Conservation (phyloP, 2,797 vertebrate species). For the Sebastolobus altivelis region DNA sequence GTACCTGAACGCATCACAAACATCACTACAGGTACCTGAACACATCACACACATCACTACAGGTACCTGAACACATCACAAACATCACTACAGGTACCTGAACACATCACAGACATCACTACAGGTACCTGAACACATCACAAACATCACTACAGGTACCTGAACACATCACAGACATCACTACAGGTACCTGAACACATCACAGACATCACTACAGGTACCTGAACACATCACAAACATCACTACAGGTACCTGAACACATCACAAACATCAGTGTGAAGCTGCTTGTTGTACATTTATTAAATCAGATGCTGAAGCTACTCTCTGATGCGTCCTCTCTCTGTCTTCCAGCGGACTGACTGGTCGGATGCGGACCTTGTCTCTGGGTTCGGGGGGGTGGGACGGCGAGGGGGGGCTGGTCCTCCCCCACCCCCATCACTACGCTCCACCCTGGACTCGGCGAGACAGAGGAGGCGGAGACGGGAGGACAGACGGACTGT, state of each 20-base stretch:
- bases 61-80: too few relatives aligned
- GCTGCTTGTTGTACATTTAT: too few relatives aligned
- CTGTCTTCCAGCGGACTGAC: conserved; percentile 3
- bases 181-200: too few relatives aligned
- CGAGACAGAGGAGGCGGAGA: conserved; percentile 1
- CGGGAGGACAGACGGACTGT: too few relatives aligned
- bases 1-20: neutral
- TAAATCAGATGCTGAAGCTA: too few relatives aligned
- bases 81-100: conserved; percentile 38
- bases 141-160: too few relatives aligned
- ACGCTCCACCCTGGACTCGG: conserved; percentile 54
- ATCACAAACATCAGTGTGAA: too few relatives aligned
- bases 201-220: too few relatives aligned
- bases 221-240: too few relatives aligned
- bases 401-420: conserved; percentile 63
- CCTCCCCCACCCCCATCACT: conserved; percentile 60
- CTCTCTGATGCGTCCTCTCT: neutral
- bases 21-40: conserved; percentile 39
- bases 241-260: too few relatives aligned
- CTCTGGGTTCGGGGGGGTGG: conserved; percentile 87
- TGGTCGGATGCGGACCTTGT: conserved; percentile 82
- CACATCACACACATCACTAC: neutral
- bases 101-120: neutral
- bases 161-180: too few relatives aligned
- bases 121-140: conserved; percentile 44